A percentile compares a stretch with the other conserved stretches of the same genome.
Evolutionary conservation across 23 tunicate species (phyloP).

Genomic region (Clavelina lepadiformis): DNA sequence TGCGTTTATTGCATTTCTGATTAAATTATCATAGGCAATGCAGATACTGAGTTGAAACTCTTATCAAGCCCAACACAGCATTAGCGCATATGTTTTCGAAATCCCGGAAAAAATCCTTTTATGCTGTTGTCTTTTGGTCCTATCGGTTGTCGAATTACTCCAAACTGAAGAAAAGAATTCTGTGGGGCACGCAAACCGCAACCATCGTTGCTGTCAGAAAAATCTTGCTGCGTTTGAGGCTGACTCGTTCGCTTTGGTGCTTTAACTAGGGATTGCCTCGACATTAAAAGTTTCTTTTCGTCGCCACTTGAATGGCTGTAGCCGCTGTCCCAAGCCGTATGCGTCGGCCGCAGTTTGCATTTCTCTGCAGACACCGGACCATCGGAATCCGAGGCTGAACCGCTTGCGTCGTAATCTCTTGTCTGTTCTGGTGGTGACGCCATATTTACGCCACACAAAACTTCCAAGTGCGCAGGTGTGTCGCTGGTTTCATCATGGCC

Average conservation of each 20-base stretch:
- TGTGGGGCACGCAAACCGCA: too few relatives aligned
- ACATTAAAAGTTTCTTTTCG: slow-evolving; percentile 11
- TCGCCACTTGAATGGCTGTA: slow-evolving; percentile 62
- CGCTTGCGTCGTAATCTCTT: slow-evolving; percentile 61
- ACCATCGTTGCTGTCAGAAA: slow-evolving; percentile 29
- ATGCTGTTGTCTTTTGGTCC: slow-evolving; percentile 20
- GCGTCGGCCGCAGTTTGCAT: neutral
- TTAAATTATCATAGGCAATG: too few relatives aligned
- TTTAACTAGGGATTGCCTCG: too few relatives aligned
- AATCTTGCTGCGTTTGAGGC: too few relatives aligned
- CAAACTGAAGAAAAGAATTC: too few relatives aligned
- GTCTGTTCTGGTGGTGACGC: slow-evolving; percentile 2
- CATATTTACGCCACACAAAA: neutral
- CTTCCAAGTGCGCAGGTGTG: neutral
- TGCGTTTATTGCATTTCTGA: too few relatives aligned
- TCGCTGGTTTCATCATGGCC: too few relatives aligned
- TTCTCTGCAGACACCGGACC: too few relatives aligned
- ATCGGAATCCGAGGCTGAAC: slow-evolving; percentile 57
- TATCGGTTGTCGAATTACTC: slow-evolving; percentile 11
- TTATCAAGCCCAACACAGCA: too few relatives aligned
- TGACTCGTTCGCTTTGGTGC: too few relatives aligned
- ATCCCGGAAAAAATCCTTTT: slow-evolving; percentile 14
- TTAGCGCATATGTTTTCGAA: too few relatives aligned
- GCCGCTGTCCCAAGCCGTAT: slow-evolving; percentile 35
- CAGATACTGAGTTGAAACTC: too few relatives aligned